phyloP scores from a whole-genome alignment of 2,113 vertebrate genomes.

The Salminus brasiliensis region DNA sequence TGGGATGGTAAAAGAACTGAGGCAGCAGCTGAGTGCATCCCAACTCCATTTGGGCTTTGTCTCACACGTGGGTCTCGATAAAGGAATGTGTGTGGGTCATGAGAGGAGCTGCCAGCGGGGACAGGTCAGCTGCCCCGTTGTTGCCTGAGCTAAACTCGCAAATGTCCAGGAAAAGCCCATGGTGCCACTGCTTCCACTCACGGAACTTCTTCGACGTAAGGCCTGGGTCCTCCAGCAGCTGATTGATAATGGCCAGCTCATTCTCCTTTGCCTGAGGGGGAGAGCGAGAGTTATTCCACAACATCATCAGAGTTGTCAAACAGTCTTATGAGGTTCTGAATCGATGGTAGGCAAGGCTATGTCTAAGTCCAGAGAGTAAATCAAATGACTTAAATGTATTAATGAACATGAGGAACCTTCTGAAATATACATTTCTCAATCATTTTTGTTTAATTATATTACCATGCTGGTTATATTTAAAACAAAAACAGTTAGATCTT shows the following conservation, averaged over 20 bases:
- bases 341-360: too few relatives aligned
- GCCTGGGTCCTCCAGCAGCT: conserved; percentile 82
- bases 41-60: neutral
- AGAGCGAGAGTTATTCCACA: conserved; percentile 71
- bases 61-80: conserved; percentile 88
- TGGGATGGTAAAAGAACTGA: neutral
- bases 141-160: conserved; percentile 82
- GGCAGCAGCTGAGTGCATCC: conserved; percentile 5
- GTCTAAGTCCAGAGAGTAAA: too few relatives aligned
- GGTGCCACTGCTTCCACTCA: conserved; percentile 89
- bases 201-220: conserved; percentile 87
- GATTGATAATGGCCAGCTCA: conserved; percentile 81
- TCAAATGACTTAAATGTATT: too few relatives aligned
- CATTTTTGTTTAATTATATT: too few relatives aligned
- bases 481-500: too few relatives aligned
- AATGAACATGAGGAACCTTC: too few relatives aligned
- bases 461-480: too few relatives aligned
- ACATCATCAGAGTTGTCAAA: conserved; percentile 60
- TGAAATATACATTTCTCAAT: too few relatives aligned
- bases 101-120: conserved; percentile 76
- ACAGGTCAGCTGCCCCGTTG: conserved; percentile 68
- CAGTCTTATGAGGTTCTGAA: too few relatives aligned
- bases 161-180: conserved; percentile 89
- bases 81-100: conserved; percentile 90
- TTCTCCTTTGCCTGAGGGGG: conserved; percentile 84